Evolutionary conservation across 2,888 invertebrate species (phyloP).

Genomic region (Aleiodes alternator): DNA sequence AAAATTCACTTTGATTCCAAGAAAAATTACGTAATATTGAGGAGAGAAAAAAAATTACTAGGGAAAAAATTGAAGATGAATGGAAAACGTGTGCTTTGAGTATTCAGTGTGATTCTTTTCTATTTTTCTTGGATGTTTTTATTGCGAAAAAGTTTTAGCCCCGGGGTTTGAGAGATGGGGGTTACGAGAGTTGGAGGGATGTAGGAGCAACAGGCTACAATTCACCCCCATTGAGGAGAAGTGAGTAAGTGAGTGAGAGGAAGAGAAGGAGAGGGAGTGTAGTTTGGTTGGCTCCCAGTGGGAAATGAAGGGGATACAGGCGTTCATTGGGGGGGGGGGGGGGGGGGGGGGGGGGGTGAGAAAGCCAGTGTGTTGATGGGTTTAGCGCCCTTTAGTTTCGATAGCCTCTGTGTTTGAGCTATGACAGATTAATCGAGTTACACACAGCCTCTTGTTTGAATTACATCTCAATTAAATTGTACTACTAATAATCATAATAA

Average conservation of each 20-base stretch:
- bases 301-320: slow-evolving; percentile 16
- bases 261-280: slow-evolving; percentile 8
- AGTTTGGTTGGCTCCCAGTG: slow-evolving; percentile 1
- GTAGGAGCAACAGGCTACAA: slow-evolving; percentile 27
- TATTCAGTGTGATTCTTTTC: not conserved
- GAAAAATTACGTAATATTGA: too few relatives aligned
- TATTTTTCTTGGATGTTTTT: not conserved
- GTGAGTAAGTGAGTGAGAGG: not conserved
- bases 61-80: too few relatives aligned
- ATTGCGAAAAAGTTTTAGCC: not conserved
- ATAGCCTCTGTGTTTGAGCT: slow-evolving; percentile 35
- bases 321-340: slow-evolving; percentile 18
- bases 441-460: slow-evolving; percentile 6
- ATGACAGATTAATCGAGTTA: slow-evolving; percentile 21
- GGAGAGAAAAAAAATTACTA: too few relatives aligned
- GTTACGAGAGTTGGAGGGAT: slow-evolving; percentile 24
- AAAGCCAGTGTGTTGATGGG: slow-evolving; percentile 31
- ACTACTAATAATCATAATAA: not conserved
- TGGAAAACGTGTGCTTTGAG: not conserved
- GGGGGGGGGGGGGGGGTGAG: slow-evolving; percentile 15
- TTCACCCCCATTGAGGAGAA: slow-evolving; percentile 13
- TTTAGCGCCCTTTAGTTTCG: slow-evolving; percentile 34
- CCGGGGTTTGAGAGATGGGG: not conserved
- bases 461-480: slow-evolving; percentile 25
- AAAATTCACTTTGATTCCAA: too few relatives aligned